Evolutionary conservation across 2,888 invertebrate species (phyloP).

Genomic region (Griposia aprilina): DNA sequence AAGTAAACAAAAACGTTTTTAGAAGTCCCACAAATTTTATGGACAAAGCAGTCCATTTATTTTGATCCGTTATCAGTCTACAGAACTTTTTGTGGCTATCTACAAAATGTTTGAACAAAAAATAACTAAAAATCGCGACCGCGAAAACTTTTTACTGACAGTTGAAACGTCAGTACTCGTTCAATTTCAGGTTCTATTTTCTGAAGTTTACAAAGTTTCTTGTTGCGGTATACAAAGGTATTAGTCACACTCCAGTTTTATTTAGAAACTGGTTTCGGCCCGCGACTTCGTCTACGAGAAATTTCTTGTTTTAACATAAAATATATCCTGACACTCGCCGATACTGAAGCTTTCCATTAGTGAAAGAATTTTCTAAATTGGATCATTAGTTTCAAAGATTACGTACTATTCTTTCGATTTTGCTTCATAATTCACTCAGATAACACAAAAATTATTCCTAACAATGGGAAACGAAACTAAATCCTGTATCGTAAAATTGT

Average conservation of each 20-base stretch:
- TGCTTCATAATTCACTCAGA: slow-evolving; percentile 28
- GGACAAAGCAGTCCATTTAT: slow-evolving; percentile 35
- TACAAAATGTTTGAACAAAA: slow-evolving; percentile 41
- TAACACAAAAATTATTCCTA: slow-evolving; percentile 33
- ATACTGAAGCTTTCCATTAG: not conserved
- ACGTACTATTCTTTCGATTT: not conserved
- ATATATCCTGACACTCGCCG: not conserved
- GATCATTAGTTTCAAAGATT: not conserved
- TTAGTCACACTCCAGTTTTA: slow-evolving; percentile 16
- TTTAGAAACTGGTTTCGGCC: not conserved
- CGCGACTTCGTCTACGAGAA: not conserved
- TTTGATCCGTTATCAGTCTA: slow-evolving; percentile 44
- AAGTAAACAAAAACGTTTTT: slow-evolving; percentile 42
- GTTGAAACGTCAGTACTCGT: slow-evolving; percentile 9
- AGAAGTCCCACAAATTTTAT: slow-evolving; percentile 35
- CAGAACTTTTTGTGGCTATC: slow-evolving; percentile 40
- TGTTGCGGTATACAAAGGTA: not conserved
- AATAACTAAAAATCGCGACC: slow-evolving; percentile 21
- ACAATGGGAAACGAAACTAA: slow-evolving; percentile 58
- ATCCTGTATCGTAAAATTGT: slow-evolving; percentile 62
- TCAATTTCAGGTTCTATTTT: slow-evolving; percentile 18
- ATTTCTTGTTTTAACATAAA: no score
- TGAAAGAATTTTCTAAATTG: not conserved
- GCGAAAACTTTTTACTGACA: slow-evolving; percentile 38
- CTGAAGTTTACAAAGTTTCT: slow-evolving; percentile 38